phyloP scores from a whole-genome alignment of 1,140 invertebrate genomes.

The Drosophila takahashii region DNA sequence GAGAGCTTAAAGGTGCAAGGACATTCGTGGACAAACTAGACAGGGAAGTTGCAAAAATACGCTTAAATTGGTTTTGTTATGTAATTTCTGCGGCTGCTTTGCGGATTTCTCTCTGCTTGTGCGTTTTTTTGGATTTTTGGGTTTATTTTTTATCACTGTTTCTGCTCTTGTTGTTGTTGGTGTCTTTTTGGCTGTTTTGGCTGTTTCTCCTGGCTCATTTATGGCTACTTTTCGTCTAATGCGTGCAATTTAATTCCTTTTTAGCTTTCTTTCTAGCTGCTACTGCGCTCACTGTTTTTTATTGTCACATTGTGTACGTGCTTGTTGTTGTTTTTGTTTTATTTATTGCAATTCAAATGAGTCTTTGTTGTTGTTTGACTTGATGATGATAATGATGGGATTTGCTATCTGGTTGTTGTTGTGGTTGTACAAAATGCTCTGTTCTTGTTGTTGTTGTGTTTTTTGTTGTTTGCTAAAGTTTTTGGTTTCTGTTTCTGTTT shows the following conservation, averaged over 20 bases:
- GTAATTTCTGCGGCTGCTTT: constrained; percentile 2
- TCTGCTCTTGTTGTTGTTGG: constrained; percentile 15
- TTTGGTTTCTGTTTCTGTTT: constrained; percentile 37
- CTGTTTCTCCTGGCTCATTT: constrained; percentile 6
- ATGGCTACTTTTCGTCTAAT: constrained; percentile 33
- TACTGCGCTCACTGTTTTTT: constrained; percentile 60
- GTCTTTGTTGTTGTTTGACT: constrained; percentile 40
- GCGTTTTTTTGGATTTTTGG: constrained; percentile 8
- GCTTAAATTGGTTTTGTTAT: background rate
- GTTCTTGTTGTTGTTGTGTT: constrained; percentile 48
- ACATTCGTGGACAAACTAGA: constrained; percentile 27
- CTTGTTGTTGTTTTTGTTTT: constrained; percentile 56
- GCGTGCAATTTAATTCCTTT: constrained; percentile 54
- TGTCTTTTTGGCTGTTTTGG: constrained; percentile 9
- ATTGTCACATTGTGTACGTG: constrained; percentile 79
- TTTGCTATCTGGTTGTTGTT: constrained; percentile 39
- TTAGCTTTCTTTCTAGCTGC: constrained; percentile 26
- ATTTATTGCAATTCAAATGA: constrained; percentile 60
- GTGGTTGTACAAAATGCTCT: constrained; percentile 49
- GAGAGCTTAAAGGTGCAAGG: constrained; percentile 43
- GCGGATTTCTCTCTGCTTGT: constrained; percentile 22
- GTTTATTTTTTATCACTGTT: constrained; percentile 23
- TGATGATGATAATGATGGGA: constrained; percentile 44
- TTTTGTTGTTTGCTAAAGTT: constrained; percentile 49
- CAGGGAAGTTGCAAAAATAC: constrained; percentile 7